Conservation (phyloP, 1,140 invertebrate species). For the Drosophila repletoides region DNA sequence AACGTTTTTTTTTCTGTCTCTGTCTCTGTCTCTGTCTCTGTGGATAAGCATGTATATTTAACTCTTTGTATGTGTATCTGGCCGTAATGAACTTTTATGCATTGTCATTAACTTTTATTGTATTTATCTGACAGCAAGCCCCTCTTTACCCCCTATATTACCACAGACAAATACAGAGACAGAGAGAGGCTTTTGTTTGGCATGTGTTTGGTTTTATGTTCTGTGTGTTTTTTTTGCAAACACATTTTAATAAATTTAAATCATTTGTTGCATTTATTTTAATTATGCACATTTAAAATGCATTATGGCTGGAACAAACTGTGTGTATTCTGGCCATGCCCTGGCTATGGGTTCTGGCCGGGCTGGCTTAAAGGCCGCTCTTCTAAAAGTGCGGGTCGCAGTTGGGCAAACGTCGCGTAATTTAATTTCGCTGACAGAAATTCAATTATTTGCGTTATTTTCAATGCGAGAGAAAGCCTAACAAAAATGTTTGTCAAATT, state of each 20-base stretch:
- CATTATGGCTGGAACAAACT: too few species aligned
- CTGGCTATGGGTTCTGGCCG: too few species aligned
- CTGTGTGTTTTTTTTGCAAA: slow-evolving; percentile 45
- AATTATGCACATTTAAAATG: slow-evolving; percentile 77
- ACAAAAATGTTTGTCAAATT: slow-evolving; percentile 59
- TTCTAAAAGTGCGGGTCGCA: slow-evolving; percentile 10
- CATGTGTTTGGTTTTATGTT: slow-evolving; percentile 7
- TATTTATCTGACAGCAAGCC: slow-evolving; percentile 57
- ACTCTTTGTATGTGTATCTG: slow-evolving; percentile 36
- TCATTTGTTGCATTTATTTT: slow-evolving; percentile 80
- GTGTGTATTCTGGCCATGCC: too few species aligned
- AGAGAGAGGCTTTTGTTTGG: slow-evolving; percentile 17
- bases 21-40: not conserved
- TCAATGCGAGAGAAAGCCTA: slow-evolving; percentile 29
- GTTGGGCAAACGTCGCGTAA: slow-evolving; percentile 36
- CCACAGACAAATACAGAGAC: not conserved
- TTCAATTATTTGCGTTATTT: slow-evolving; percentile 73
- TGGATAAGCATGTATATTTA: too few species aligned
- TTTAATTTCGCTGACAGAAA: slow-evolving; percentile 70
- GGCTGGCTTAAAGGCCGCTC: slow-evolving; percentile 33
- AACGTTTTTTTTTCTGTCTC: not conserved
- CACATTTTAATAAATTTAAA: slow-evolving; percentile 79
- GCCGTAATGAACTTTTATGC: slow-evolving; percentile 78
- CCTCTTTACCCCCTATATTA: not conserved
- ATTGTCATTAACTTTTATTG: slow-evolving; percentile 80